Evolutionary conservation across 2,888 invertebrate genomes (phyloP), one percentile per base, ranked within the genome.

Genomic region (Poecilobothrus nobilitatus): DNA sequence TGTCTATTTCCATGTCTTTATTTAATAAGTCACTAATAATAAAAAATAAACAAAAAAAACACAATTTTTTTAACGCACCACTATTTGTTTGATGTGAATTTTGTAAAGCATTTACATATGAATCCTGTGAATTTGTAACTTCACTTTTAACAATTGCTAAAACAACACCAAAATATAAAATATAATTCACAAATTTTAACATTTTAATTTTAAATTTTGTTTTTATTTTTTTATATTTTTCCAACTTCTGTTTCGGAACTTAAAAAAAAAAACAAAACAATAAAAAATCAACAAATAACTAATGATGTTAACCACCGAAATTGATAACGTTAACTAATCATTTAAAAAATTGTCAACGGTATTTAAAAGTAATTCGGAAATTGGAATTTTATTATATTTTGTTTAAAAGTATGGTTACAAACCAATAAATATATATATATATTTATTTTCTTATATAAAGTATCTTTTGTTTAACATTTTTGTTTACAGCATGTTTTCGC

Each of bases 91-190:
- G 74, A 68, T 79, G 78, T 2, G 78, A 77, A 66, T 72, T 77
- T 70, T 78, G 75, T 21, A 79, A 68, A 7, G 79, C 79, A 70
- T 78, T 76, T 68, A 77, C 71, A 71, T 79, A 79, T 8, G 79
- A 74, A 73, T 78, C 79, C 73, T 79, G 71, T 27, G 27, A 27
- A 37, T 37, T 65, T 34, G 10, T 8, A 65, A 65, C 20, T 65
- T 65, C 65, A 65, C 65, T 37, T 10, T 20, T 34, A 65, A 65
- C 65, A 37, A 20, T 65, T 37, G 20, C 9, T 10, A 37, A 1
- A 37, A 37, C 4, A 37, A 37, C 37, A 37, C 8, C 37, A 37
- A 10, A 37, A 37, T 12, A 37, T 22, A 63, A 63, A 62, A 21
- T 22, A 63, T 10, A 63, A 63, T 22, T 21, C 22, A 63, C 20